Evolutionary conservation across 1,140 invertebrate species (phyloP).

Genomic region (Drosophila kanapiae): DNA sequence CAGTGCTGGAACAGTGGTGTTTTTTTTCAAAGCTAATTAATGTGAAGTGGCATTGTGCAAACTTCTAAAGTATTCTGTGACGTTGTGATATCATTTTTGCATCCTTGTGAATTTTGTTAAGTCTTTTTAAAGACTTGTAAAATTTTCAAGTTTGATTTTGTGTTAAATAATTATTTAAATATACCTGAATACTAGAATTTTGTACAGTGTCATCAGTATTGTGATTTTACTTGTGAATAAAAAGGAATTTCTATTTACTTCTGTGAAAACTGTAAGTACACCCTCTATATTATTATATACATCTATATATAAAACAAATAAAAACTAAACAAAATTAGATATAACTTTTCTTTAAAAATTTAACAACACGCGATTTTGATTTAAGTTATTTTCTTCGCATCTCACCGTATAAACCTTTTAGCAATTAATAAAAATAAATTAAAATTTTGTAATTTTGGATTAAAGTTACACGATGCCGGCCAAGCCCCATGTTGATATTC

Average conservation of each 20-base stretch:
- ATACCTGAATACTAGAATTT: not conserved
- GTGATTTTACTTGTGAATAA: not conserved
- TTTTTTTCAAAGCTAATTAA: too few relatives aligned
- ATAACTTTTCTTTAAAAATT: too few relatives aligned
- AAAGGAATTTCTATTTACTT: not conserved
- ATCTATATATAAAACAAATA: too few relatives aligned
- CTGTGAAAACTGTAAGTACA: not conserved
- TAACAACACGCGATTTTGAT: too few relatives aligned
- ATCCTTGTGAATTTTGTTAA: not conserved
- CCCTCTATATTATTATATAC: too few relatives aligned
- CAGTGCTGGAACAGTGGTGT: too few relatives aligned
- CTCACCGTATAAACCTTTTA: too few relatives aligned
- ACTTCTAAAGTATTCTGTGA: too few relatives aligned
- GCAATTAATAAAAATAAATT: too few relatives aligned
- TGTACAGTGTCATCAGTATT: not conserved
- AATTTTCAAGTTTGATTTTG: not conserved
- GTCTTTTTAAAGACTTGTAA: constrained; percentile 4
- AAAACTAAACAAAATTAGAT: too few relatives aligned
- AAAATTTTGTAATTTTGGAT: not conserved
- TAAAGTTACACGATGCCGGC: not conserved
- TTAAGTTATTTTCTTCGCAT: too few relatives aligned
- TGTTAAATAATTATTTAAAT: not conserved
- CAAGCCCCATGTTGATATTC: not conserved
- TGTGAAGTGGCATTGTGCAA: too few relatives aligned
- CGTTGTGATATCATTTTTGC: not conserved